These are phyloP conservation scores for Arvicanthis niloticus DNA, from an alignment of 2,113 vertebrate species.

Conservation along the genomic window DNA sequence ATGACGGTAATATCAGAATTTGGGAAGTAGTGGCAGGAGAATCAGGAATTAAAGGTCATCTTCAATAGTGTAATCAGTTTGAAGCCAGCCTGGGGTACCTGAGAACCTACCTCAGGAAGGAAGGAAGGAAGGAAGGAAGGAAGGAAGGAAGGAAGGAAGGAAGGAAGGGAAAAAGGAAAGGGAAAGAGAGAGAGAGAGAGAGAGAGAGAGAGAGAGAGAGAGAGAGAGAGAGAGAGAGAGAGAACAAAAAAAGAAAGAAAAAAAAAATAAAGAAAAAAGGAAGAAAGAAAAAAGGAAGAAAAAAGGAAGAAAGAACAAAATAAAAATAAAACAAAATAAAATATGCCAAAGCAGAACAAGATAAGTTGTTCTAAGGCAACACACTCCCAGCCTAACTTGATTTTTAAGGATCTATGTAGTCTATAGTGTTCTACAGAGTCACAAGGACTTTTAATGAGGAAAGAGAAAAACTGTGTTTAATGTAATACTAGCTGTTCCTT, in stretches of 20 bases:
- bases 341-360: background rate
- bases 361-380: background rate
- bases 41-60: background rate
- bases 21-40: too few species aligned
- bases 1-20: background rate
- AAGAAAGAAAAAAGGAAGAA: too few species aligned
- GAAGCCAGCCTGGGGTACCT: background rate
- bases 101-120: background rate
- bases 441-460: background rate
- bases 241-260: too few species aligned
- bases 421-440: background rate
- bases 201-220: too few species aligned
- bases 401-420: background rate
- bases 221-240: too few species aligned
- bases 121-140: too few species aligned
- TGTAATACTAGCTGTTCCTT: background rate
- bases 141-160: too few species aligned
- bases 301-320: too few species aligned
- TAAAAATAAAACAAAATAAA: background rate
- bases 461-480: conserved; percentile 36
- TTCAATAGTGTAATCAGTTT: background rate
- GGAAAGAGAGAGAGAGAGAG: rapidly evolving
- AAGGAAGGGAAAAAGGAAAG: too few species aligned
- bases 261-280: too few species aligned
- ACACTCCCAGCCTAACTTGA: background rate